Percentiles rank a stretch among this genome's conserved stretches.
Conservation (phyloP, 2,797 vertebrate species). For the Mormyrus proboscirostris region DNA sequence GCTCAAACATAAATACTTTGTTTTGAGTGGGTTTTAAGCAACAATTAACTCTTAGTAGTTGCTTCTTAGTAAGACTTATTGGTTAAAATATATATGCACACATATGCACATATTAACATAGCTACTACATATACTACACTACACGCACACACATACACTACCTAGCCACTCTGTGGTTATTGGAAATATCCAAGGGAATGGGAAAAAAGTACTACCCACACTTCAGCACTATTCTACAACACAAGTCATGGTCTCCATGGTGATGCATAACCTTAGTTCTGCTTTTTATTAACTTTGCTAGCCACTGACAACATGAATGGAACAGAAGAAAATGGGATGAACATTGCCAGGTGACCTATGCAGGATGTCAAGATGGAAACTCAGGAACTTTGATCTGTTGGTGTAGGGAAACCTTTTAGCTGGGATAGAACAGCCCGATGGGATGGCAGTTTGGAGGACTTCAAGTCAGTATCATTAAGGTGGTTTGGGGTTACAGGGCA, state of each 20-base stretch:
- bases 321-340: slow-evolving; percentile 53
- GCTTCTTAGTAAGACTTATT: background rate
- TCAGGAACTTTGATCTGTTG: slow-evolving; percentile 55
- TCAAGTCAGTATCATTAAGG: slow-evolving; percentile 56
- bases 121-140: background rate
- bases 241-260: slow-evolving; percentile 38
- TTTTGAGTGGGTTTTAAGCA: background rate
- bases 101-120: slow-evolving; percentile 14
- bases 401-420: slow-evolving; percentile 53
- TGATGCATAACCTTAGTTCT: slow-evolving; percentile 32
- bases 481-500: slow-evolving; percentile 46
- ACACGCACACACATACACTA: slow-evolving; percentile 24
- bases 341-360: slow-evolving; percentile 56
- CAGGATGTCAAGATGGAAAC: slow-evolving; percentile 45
- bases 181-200: background rate
- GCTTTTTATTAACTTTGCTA: slow-evolving; percentile 46
- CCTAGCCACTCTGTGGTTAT: slow-evolving; percentile 11
- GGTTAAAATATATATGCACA: background rate
- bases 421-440: slow-evolving; percentile 43
- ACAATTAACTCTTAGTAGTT: slow-evolving; percentile 13
- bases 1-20: background rate
- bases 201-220: slow-evolving; percentile 22
- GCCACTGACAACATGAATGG: slow-evolving; percentile 57
- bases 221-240: background rate
- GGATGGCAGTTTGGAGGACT: slow-evolving; percentile 55